phyloP scores from a whole-genome alignment of 2,113 vertebrate genomes.

The Proteles cristata region DNA sequence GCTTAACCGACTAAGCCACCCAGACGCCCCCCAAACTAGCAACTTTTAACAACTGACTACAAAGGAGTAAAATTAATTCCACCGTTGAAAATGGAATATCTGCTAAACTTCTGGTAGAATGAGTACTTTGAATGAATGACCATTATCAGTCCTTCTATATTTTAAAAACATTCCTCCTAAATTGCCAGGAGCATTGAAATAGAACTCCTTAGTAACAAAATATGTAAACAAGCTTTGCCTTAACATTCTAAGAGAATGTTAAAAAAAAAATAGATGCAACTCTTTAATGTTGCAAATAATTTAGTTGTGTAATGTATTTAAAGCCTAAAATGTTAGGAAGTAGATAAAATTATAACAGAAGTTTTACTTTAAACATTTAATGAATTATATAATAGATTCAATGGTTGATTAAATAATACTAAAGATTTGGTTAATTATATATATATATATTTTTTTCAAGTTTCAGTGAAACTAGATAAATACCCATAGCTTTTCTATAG shows the following conservation, averaged over 20 bases:
- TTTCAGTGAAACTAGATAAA: conserved; percentile 42
- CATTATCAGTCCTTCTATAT: conserved; percentile 64
- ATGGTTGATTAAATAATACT: not conserved
- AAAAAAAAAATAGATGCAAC: conserved; percentile 58
- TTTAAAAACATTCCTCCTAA: conserved; percentile 72
- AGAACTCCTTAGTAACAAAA: conserved; percentile 78
- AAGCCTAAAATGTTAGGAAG: conserved; percentile 22
- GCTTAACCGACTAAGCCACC: too few relatives aligned
- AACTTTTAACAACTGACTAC: not conserved
- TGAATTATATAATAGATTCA: conserved; percentile 6
- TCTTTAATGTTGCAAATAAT: conserved; percentile 53
- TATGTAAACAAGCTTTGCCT: conserved; percentile 70
- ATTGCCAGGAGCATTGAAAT: conserved; percentile 76
- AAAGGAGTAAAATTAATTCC: not conserved
- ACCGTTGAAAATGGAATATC: not conserved
- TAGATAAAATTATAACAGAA: not conserved
- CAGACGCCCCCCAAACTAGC: not conserved
- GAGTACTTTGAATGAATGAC: conserved; percentile 73
- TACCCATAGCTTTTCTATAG: not conserved
- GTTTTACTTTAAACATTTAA: conserved; percentile 27
- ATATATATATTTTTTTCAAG: not conserved
- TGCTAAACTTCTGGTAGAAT: conserved; percentile 29
- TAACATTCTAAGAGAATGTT: conserved; percentile 64
- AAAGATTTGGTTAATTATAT: not conserved
- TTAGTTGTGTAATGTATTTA: not conserved